A percentile compares a stretch with the other conserved stretches of the same genome.
phyloP scores from a whole-genome alignment of 2,113 vertebrate species.

The Tachysurus vachellii region DNA sequence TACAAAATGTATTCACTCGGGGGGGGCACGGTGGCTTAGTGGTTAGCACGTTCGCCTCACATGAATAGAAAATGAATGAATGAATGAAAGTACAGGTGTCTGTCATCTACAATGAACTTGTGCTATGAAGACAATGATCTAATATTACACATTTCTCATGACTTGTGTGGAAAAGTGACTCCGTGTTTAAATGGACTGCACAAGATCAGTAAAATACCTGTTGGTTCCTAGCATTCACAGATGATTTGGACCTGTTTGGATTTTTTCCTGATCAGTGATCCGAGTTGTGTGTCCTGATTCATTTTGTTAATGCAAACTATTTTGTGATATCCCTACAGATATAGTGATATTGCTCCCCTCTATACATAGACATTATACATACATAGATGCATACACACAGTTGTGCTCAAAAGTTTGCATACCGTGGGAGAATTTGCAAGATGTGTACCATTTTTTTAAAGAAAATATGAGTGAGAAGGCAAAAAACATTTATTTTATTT shows the following conservation, averaged over 20 bases:
- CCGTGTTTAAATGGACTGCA: neutral
- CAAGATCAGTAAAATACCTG: neutral
- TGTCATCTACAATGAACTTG: neutral
- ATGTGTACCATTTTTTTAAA: too few relatives aligned
- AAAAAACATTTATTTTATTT: neutral
- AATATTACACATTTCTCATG: neutral
- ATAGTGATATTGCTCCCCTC: neutral
- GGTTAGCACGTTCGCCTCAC: too few relatives aligned
- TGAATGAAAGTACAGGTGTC: too few relatives aligned
- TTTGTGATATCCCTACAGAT: neutral
- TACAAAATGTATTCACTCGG: neutral
- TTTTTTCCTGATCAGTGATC: neutral
- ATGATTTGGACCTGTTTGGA: neutral
- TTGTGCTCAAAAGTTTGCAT: too few relatives aligned
- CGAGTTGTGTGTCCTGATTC: neutral
- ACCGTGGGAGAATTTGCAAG: too few relatives aligned
- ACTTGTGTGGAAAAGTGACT: neutral
- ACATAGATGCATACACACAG: too few relatives aligned
- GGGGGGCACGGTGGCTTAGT: too few relatives aligned
- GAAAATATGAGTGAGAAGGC: too few relatives aligned
- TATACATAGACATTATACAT: too few relatives aligned
- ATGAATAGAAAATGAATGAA: too few relatives aligned
- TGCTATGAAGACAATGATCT: neutral
- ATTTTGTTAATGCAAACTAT: neutral
- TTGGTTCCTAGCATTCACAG: neutral